A percentile compares a stretch with the other conserved stretches of the same genome.
Evolutionary conservation across 2,888 invertebrate species (phyloP).

Genomic region (Luperina testacea): DNA sequence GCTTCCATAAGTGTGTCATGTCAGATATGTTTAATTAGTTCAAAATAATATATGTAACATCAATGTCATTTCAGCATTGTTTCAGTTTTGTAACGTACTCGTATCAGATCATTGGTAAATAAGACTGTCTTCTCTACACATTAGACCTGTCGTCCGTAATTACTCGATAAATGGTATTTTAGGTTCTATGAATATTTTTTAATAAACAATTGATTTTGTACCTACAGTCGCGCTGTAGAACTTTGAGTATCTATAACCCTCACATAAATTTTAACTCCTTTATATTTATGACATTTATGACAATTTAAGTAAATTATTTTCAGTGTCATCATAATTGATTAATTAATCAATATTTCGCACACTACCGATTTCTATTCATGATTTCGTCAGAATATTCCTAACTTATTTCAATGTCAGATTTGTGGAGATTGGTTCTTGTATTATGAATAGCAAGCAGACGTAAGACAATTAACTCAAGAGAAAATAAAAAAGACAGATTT

Average conservation of each 20-base stretch:
- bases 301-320: conserved; percentile 53
- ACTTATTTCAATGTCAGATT: not conserved
- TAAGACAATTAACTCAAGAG: not conserved
- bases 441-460: not conserved
- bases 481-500: not conserved
- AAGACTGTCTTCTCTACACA: not conserved
- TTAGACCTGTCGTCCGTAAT: no score
- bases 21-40: conserved; percentile 12
- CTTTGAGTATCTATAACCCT: not conserved
- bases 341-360: conserved; percentile 38
- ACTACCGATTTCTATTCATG: conserved; percentile 5
- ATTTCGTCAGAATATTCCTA: conserved; percentile 13
- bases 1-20: conserved; percentile 11
- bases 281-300: not conserved
- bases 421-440: not conserved
- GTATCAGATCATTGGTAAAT: not conserved
- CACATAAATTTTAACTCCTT: not conserved
- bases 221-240: not conserved
- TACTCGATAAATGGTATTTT: not conserved
- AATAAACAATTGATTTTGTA: not conserved
- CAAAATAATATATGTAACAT: not conserved
- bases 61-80: not conserved
- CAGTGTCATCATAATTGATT: conserved; percentile 52
- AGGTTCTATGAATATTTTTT: not conserved
- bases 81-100: not conserved